Conservation (phyloP, 2,797 vertebrate species). For the Ataeniobius toweri region DNA sequence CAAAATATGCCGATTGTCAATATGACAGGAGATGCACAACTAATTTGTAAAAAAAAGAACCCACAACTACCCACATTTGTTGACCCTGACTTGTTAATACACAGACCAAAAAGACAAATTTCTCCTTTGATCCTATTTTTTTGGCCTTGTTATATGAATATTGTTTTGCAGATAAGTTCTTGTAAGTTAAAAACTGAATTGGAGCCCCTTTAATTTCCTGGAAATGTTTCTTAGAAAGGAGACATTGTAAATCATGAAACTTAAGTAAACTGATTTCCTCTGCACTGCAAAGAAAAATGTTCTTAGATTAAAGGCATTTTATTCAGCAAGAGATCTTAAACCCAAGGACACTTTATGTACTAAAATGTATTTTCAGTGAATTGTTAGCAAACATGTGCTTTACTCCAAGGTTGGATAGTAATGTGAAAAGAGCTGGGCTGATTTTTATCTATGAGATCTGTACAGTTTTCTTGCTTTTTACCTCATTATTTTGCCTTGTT, state of each 20-base stretch:
- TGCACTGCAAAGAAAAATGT: neutral
- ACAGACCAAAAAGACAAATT: neutral
- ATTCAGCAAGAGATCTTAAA: neutral
- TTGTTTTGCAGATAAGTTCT: neutral
- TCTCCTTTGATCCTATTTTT: neutral
- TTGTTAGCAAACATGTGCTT: neutral
- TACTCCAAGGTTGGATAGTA: neutral
- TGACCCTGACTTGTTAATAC: neutral
- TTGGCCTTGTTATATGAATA: neutral
- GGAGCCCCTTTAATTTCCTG: neutral
- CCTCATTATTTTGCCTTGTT: neutral
- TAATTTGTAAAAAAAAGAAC: constrained; percentile 18
- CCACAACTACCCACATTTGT: neutral
- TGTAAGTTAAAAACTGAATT: neutral
- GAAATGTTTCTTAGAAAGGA: no score
- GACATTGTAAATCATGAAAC: no score
- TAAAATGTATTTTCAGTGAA: neutral
- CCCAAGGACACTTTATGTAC: neutral
- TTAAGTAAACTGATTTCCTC: neutral
- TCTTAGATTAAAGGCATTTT: neutral
- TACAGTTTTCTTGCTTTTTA: neutral
- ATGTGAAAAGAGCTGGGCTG: neutral
- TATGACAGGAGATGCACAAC: constrained; percentile 42
- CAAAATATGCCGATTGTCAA: constrained; percentile 27
- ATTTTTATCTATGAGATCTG: neutral